A percentile compares a stretch with the other conserved stretches of the same genome.
phyloP scores from a whole-genome alignment of 2,113 vertebrate species.

The Delphinapterus leucas region DNA sequence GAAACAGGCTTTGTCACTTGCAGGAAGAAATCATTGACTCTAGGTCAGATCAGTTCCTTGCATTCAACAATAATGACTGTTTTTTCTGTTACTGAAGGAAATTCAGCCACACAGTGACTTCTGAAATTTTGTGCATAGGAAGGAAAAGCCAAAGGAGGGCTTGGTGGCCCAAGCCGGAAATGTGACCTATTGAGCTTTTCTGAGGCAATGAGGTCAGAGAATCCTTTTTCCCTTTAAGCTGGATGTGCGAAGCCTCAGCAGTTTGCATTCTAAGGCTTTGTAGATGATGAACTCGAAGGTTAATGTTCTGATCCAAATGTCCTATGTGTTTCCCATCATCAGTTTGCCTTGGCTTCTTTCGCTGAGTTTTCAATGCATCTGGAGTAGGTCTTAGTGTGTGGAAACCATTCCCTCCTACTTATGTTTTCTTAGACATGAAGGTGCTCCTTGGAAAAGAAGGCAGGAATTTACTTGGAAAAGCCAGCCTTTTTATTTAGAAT shows the following conservation, averaged over 20 bases:
- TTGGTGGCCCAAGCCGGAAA: conserved; percentile 43
- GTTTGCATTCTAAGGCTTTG: not conserved
- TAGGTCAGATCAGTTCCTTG: conserved; percentile 68
- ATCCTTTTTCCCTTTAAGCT: not conserved
- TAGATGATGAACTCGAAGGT: not conserved
- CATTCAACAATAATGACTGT: conserved; percentile 52
- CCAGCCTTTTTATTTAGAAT: not conserved
- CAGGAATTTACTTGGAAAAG: not conserved
- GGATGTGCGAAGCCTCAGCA: conserved; percentile 1
- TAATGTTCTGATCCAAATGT: not conserved
- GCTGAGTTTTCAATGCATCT: not conserved
- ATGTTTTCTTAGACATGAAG: not conserved
- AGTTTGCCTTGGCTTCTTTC: not conserved
- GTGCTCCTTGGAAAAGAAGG: not conserved
- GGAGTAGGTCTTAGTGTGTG: not conserved
- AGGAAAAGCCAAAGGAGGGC: conserved; percentile 62
- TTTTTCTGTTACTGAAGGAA: conserved; percentile 68
- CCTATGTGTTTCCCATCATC: not conserved
- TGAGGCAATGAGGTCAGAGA: conserved; percentile 34
- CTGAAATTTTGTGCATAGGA: conserved; percentile 59
- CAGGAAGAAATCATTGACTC: conserved; percentile 70
- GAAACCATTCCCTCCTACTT: not conserved
- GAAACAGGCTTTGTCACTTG: conserved; percentile 55
- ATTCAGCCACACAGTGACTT: conserved; percentile 53
- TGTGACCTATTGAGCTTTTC: conserved; percentile 30